These are phyloP conservation scores for Crotalus horridus DNA, from an alignment of 2,113 vertebrate genomes.

Conservation along the genomic window DNA sequence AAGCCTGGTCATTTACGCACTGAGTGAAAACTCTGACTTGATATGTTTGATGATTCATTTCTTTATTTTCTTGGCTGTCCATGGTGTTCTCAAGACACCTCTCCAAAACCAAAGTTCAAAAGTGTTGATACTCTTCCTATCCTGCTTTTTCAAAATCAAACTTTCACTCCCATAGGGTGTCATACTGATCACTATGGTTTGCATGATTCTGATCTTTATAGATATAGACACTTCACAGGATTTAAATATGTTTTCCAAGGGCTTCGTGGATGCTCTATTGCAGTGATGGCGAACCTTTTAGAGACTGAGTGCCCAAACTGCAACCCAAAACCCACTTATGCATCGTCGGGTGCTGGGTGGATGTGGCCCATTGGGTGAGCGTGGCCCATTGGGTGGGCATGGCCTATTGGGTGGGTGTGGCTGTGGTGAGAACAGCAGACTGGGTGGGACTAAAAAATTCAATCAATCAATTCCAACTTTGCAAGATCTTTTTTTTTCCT, in stretches of 20 bases:
- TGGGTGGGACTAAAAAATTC: too few species aligned
- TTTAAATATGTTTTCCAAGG: neutral
- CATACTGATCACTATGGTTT: neutral
- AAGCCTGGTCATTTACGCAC: neutral
- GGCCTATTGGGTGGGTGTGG: too few species aligned
- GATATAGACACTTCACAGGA: neutral
- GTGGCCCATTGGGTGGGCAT: too few species aligned
- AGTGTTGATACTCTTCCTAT: neutral
- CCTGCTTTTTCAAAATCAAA: neutral
- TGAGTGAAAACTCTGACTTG: neutral
- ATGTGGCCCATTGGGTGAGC: too few species aligned
- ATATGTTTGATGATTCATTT: neutral
- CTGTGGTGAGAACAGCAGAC: too few species aligned
- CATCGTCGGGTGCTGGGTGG: too few species aligned
- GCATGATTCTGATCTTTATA: neutral
- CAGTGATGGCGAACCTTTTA: too few species aligned
- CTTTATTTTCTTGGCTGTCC: neutral
- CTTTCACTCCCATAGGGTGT: neutral
- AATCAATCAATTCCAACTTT: too few species aligned
- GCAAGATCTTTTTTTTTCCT: too few species aligned
- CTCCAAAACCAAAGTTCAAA: neutral
- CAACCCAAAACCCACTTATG: too few species aligned
- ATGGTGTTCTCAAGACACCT: neutral
- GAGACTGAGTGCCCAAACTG: too few species aligned
- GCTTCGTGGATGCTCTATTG: neutral